Evolutionary conservation across 2,113 vertebrate species (phyloP).

Genomic region (Myodes glareolus): DNA sequence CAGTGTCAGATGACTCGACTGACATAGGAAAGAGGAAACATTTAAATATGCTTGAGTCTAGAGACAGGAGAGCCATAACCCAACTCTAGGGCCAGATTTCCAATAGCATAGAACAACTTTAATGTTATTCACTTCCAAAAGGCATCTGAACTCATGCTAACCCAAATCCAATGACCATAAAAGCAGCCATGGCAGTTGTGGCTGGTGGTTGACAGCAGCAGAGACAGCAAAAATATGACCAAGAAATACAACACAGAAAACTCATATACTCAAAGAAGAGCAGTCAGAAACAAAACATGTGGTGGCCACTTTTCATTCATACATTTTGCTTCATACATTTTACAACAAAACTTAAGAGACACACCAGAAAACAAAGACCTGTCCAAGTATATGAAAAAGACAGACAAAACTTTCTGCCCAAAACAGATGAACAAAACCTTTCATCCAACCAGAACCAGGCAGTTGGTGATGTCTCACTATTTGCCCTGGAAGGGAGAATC

Average conservation of each 20-base stretch:
- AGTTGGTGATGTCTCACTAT: neutral
- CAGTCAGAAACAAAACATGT: neutral
- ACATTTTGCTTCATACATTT: neutral
- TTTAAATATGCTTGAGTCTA: neutral
- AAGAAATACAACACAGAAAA: neutral
- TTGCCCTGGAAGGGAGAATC: neutral
- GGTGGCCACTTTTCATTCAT: neutral
- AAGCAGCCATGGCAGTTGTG: neutral
- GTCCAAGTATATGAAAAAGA: neutral
- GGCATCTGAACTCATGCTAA: neutral
- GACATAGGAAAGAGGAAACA: neutral
- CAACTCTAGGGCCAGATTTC: neutral
- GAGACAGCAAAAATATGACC: neutral
- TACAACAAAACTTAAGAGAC: neutral
- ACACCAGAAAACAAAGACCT: neutral
- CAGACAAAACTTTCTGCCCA: neutral
- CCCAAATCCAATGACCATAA: neutral
- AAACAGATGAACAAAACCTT: neutral
- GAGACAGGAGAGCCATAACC: neutral
- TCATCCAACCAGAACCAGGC: neutral
- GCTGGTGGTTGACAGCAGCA: neutral
- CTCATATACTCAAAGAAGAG: neutral
- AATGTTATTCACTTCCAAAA: neutral
- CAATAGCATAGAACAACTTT: neutral
- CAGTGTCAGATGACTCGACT: neutral